phyloP scores from a whole-genome alignment of 2,113 vertebrate genomes.

The Lepisosteus osseus region DNA sequence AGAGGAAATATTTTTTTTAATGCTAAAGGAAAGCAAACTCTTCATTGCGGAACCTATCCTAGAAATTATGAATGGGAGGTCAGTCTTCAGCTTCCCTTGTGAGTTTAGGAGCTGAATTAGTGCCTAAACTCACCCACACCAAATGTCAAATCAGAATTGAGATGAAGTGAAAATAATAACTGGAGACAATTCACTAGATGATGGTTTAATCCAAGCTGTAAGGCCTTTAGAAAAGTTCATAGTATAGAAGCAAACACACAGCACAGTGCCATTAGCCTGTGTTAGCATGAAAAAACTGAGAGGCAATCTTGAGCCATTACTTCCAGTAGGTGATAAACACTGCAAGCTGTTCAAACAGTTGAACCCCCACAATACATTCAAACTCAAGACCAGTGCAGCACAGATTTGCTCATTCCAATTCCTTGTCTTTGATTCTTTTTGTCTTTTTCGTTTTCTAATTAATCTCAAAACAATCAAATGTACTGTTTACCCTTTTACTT shows the following conservation, averaged over 20 bases:
- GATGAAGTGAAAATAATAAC: not conserved
- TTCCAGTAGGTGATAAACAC: constrained; percentile 36
- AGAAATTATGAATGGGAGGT: too few relatives aligned
- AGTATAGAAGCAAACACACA: not conserved
- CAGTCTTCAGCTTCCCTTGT: too few relatives aligned
- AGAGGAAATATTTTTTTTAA: too few relatives aligned
- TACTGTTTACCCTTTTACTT: constrained; percentile 70
- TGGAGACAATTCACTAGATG: not conserved
- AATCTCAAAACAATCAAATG: constrained; percentile 58
- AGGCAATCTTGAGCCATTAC: too few relatives aligned
- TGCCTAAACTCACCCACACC: too few relatives aligned
- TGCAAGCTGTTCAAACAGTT: constrained; percentile 45
- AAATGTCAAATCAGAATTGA: not conserved
- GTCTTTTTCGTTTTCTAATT: constrained; percentile 52
- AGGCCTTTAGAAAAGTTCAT: not conserved
- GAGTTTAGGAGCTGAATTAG: too few relatives aligned
- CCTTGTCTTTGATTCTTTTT: constrained; percentile 52
- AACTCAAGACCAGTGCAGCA: constrained; percentile 41
- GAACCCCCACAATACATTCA: constrained; percentile 48
- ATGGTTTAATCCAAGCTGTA: not conserved
- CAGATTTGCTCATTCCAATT: constrained; percentile 62
- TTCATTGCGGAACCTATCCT: too few relatives aligned
- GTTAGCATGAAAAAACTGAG: too few relatives aligned
- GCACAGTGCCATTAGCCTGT: not conserved
- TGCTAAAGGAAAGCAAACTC: too few relatives aligned